Percentiles rank a stretch among this genome's conserved stretches.
phyloP scores from a whole-genome alignment of 1,140 invertebrate species.

The Elysia chlorotica region DNA sequence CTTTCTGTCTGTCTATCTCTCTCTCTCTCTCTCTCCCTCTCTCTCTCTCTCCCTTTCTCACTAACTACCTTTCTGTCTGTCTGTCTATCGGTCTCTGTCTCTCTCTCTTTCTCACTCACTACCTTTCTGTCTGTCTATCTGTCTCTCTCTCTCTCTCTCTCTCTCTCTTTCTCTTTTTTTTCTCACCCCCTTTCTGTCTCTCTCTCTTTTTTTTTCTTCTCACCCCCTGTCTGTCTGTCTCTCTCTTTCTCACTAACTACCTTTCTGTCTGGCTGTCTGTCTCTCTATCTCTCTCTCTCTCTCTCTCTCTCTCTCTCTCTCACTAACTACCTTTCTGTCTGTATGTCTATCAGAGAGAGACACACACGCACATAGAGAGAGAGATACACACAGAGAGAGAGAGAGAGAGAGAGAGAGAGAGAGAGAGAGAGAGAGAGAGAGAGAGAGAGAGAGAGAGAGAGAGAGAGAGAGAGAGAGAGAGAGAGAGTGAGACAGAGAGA shows the following conservation, averaged over 20 bases:
- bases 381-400: neutral
- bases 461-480: neutral
- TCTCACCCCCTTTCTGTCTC: too few relatives aligned
- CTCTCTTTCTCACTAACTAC: neutral
- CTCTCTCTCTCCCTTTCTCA: too few relatives aligned
- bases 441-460: neutral
- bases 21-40: neutral
- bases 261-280: neutral
- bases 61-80: neutral
- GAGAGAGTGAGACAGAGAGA: neutral
- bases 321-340: neutral
- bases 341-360: neutral
- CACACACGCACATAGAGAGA: neutral
- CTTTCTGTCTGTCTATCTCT: neutral
- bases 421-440: neutral
- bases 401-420: neutral
- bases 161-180: neutral
- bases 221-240: neutral
- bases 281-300: neutral
- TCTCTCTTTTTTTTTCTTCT: neutral
- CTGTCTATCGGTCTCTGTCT: too few relatives aligned
- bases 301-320: neutral
- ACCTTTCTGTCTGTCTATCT: neutral
- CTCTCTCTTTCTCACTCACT: neutral
- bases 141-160: neutral